Evolutionary conservation across 2,888 invertebrate genomes (phyloP), one percentile per base, ranked within the genome.

Genomic region (Proisotoma minuta): DNA sequence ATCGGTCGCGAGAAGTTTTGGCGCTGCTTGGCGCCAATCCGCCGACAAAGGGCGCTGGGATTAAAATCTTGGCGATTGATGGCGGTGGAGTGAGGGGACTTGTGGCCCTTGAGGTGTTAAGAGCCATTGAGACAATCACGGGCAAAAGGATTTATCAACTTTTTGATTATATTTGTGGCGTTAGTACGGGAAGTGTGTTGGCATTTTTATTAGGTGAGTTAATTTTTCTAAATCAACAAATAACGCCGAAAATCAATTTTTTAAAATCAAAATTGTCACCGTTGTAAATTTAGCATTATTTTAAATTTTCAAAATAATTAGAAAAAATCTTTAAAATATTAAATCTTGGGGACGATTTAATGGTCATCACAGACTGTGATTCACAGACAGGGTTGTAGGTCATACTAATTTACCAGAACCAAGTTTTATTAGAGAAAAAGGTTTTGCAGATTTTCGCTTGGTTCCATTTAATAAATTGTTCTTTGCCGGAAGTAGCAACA

Each of bases 21-120:
- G 84, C 88, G 1, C 78, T 90, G 62, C 77, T 91, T 69, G 92
- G 92, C 0, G 82, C 88, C 76, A 77, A 83, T 0, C 84, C 84
- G 51, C 86, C 89, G 3, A 81, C 87, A 3, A 82, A 82, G 60
- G 85, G 86, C 1, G 81, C 82, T 27, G 93, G 94, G 1, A 86
- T 93, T 51, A 82, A 87, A 75, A 84, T 95, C 59, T 81, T 95
- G 56, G 82, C 90, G 0, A 88, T 95, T 74, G 94, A 95, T 80
- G 95, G 95, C 2, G 94, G 95, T 48, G 94, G 94, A 52, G 87
- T 90, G 65, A 79, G 92, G 65, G 93, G 93, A n/a, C 81, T 94
- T 66, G 82, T 92, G 66, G 89, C 91, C 2, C 84, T 95, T 65
- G 88, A 91, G 78, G 85, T 92, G 77, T 78, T 95, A 69, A 83